These are phyloP conservation scores for Dasypus novemcinctus DNA, from an alignment of 2,113 vertebrate genomes.

Conservation along the genomic window DNA sequence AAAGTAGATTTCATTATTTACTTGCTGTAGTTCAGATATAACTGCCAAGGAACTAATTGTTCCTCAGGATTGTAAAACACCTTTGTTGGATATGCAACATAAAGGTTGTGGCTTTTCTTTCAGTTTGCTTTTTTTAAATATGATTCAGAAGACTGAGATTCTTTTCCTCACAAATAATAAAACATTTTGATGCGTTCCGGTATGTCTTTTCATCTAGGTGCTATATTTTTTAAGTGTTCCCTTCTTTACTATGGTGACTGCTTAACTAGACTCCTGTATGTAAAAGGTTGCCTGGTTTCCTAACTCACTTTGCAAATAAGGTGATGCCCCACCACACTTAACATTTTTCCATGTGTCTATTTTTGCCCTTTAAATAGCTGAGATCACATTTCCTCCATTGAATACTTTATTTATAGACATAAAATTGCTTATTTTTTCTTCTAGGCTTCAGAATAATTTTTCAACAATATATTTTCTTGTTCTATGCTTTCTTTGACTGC, in stretches of 20 bases:
- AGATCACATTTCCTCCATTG: background rate
- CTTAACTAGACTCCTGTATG: background rate
- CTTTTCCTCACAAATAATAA: background rate
- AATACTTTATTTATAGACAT: background rate
- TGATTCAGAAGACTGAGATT: background rate
- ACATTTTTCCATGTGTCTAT: background rate
- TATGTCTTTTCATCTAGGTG: background rate
- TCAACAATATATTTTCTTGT: background rate
- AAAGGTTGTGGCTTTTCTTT: background rate
- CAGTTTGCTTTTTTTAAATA: background rate
- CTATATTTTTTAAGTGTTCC: background rate
- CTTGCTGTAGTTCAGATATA: background rate
- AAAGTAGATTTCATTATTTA: background rate
- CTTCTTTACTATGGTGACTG: background rate
- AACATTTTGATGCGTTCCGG: background rate
- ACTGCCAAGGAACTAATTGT: background rate
- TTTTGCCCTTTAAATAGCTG: background rate
- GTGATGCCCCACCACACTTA: background rate
- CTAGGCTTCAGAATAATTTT: background rate
- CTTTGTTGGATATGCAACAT: background rate
- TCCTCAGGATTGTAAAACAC: background rate
- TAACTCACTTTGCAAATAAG: constrained; percentile 6
- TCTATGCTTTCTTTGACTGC: background rate
- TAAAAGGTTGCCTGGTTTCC: background rate
- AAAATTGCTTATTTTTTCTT: background rate